A percentile compares a stretch with the other conserved stretches of the same genome.
phyloP scores from a whole-genome alignment of 2,113 vertebrate genomes.

The Mus spicilegus region DNA sequence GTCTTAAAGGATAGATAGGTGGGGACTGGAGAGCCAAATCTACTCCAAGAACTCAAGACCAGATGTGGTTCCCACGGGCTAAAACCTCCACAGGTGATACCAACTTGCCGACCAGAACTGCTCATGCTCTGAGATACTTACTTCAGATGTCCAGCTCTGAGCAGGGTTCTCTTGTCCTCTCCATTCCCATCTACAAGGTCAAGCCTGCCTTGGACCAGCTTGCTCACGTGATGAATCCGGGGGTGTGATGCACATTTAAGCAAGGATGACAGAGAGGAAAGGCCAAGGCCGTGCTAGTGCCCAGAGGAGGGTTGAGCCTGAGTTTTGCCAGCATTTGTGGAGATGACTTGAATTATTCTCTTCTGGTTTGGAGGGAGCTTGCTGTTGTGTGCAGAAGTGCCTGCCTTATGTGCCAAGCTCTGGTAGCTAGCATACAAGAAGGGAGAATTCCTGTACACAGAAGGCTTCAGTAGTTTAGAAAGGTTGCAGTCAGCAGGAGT shows the following conservation, averaged over 20 bases:
- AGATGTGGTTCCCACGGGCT: not conserved
- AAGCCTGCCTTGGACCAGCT: conserved; percentile 5
- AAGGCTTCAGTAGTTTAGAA: not conserved
- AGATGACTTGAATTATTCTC: not conserved
- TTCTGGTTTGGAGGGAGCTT: not conserved
- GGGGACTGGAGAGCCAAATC: not conserved
- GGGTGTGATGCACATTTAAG: not conserved
- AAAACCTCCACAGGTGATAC: not conserved
- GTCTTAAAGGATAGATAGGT: not conserved
- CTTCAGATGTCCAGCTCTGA: not conserved
- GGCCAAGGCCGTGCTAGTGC: not conserved
- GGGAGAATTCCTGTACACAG: not conserved
- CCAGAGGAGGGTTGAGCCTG: not conserved
- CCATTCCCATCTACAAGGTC: not conserved
- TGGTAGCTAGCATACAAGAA: not conserved
- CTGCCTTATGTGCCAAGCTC: not conserved
- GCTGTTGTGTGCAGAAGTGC: not conserved
- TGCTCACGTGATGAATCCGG: not conserved
- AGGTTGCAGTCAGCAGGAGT: not conserved
- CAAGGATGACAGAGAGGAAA: not conserved
- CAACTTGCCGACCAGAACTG: not conserved
- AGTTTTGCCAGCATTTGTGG: not conserved
- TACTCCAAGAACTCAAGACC: not conserved
- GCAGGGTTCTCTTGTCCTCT: not conserved
- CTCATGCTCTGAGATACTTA: not conserved